These are phyloP conservation scores for Apamea monoglypha DNA, from an alignment of 2,888 invertebrate species.

Conservation along the genomic window DNA sequence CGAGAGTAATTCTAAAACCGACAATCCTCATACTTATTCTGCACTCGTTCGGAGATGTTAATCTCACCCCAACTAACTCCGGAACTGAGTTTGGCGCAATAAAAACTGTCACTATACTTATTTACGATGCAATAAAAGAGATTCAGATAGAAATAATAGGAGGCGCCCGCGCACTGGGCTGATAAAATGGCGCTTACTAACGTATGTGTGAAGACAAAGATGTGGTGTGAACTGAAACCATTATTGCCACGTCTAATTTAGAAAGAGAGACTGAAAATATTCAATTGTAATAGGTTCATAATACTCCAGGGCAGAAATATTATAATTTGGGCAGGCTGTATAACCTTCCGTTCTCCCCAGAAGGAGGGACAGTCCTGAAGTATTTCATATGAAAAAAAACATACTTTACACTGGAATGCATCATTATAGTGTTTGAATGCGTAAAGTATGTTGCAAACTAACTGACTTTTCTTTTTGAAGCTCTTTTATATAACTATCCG, in stretches of 20 bases:
- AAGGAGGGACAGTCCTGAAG: neutral
- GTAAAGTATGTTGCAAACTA: neutral
- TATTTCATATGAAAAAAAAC: neutral
- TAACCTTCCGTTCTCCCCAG: neutral
- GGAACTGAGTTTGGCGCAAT: constrained; percentile 83
- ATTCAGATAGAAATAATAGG: constrained; percentile 78
- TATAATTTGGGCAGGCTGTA: neutral
- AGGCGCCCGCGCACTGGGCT: constrained; percentile 71
- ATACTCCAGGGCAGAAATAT: neutral
- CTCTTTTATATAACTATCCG: too few relatives aligned
- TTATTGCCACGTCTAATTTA: neutral
- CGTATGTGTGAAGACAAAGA: constrained; percentile 15
- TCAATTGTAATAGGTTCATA: neutral
- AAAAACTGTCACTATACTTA: constrained; percentile 87
- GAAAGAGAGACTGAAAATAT: neutral
- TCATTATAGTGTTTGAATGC: neutral
- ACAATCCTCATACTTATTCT: constrained; percentile 80
- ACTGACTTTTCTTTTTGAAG: neutral
- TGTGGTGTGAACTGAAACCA: constrained; percentile 5
- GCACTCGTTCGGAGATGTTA: constrained; percentile 80
- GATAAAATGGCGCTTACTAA: constrained; percentile 56
- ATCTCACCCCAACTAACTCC: constrained; percentile 79
- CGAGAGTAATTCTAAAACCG: constrained; percentile 69
- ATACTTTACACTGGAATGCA: neutral
- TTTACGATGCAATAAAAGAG: constrained; percentile 87